These are phyloP conservation scores for Ornithoptera priamus DNA, from an alignment of 2,888 invertebrate genomes.

Conservation along the genomic window DNA sequence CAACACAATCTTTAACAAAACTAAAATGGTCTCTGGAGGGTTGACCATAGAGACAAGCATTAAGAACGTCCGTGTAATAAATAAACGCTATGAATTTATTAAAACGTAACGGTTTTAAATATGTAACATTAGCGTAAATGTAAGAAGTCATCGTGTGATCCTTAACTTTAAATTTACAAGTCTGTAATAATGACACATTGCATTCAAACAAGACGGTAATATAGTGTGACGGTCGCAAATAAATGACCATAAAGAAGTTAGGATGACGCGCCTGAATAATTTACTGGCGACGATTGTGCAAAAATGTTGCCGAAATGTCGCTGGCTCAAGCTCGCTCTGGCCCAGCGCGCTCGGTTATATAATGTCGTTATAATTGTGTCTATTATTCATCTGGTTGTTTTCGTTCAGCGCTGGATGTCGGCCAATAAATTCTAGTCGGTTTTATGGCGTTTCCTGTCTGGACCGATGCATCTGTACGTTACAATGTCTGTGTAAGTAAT, in stretches of 20 bases:
- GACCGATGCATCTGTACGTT: slow-evolving; percentile 20
- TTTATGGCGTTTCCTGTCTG: slow-evolving; percentile 38
- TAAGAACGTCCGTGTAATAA: no score
- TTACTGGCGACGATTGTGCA: slow-evolving; percentile 14
- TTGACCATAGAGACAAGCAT: no score
- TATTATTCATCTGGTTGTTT: slow-evolving; percentile 34
- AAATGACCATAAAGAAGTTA: slow-evolving; percentile 21
- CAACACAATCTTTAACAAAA: no score
- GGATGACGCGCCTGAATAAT: slow-evolving; percentile 17
- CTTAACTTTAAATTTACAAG: background rate
- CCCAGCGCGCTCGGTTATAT: slow-evolving; percentile 5
- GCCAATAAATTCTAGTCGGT: slow-evolving; percentile 37
- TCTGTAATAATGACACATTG: background rate
- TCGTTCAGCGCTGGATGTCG: slow-evolving; percentile 34
- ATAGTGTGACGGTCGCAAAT: slow-evolving; percentile 25
- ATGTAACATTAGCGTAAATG: no score
- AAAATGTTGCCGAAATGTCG: slow-evolving; percentile 14
- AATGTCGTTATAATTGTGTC: slow-evolving; percentile 26
- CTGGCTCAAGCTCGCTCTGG: background rate
- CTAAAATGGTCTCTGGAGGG: no score
- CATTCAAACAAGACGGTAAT: slow-evolving; percentile 10
- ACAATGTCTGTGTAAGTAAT: background rate
- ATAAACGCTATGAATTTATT: no score
- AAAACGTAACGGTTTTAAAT: no score
- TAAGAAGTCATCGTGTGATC: background rate